A percentile compares a stretch with the other conserved stretches of the same genome.
These are phyloP conservation scores for Drosophila lutescens DNA, from an alignment of 2,888 invertebrate genomes.

Conservation along the genomic window DNA sequence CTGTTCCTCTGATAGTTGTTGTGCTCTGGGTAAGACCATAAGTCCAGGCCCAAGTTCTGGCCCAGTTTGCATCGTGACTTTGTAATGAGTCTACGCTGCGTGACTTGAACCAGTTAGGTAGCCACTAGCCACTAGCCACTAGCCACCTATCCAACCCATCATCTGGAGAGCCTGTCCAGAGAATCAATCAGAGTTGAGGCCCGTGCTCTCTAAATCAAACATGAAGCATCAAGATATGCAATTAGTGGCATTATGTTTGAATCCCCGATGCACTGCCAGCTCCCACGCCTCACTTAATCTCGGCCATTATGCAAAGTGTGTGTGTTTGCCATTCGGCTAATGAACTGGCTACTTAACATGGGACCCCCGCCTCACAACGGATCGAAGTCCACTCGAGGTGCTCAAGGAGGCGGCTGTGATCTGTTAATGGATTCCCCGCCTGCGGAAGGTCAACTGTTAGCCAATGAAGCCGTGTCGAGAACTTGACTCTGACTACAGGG, in stretches of 20 bases:
- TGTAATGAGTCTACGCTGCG: conserved; percentile 64
- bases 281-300: conserved; percentile 60
- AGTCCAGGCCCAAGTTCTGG: conserved; percentile 59
- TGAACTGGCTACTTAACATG: conserved; percentile 57
- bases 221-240: conserved; percentile 62
- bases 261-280: conserved; percentile 53
- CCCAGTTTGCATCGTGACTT: conserved; percentile 69
- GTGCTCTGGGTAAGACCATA: conserved; percentile 45
- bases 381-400: conserved; percentile 43
- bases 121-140: background rate
- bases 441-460: background rate
- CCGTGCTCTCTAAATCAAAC: conserved; percentile 46
- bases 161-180: conserved; percentile 8
- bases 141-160: background rate
- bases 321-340: conserved; percentile 38
- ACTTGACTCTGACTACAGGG: background rate
- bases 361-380: conserved; percentile 1
- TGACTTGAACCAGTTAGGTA: conserved; percentile 5
- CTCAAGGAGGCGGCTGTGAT: conserved; percentile 6
- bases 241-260: conserved; percentile 69
- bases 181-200: conserved; percentile 58
- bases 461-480: background rate
- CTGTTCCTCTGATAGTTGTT: conserved; percentile 20
- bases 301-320: conserved; percentile 60
- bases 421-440: conserved; percentile 27